Conservation (phyloP, 2,797 vertebrate genomes). For the Eutrigla gurnardus region DNA sequence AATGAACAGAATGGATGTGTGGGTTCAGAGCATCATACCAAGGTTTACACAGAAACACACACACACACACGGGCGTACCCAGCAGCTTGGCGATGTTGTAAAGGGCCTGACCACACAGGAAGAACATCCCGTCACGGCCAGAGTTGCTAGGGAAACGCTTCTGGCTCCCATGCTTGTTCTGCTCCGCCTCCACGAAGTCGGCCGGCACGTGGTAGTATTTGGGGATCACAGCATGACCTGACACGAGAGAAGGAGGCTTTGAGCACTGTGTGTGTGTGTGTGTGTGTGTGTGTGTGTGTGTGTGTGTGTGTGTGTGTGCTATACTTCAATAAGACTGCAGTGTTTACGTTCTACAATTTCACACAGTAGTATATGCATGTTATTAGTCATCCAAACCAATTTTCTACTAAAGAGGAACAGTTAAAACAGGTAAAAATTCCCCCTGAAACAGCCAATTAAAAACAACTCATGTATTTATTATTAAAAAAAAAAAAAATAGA, state of each 20-base stretch:
- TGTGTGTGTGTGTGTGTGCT: not conserved
- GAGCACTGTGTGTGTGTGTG: conserved; percentile 9
- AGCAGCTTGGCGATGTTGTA: conserved; percentile 94
- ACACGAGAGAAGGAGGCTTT: conserved; percentile 1
- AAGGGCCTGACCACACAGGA: conserved; percentile 96
- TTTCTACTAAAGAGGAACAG: not conserved
- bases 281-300: conserved; percentile 2
- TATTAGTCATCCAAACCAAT: not conserved
- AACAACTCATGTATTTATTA: not conserved
- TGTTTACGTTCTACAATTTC: not conserved
- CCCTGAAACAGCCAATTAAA: not conserved
- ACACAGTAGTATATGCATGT: not conserved
- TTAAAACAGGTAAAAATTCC: not conserved
- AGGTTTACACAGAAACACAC: not conserved
- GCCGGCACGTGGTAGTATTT: conserved; percentile 97
- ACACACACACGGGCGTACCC: conserved; percentile 81
- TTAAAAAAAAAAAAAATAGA: not conserved
- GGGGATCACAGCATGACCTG: conserved; percentile 92
- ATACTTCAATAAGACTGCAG: not conserved
- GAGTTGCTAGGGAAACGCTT: conserved; percentile 95
- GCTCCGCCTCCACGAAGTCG: conserved; percentile 94
- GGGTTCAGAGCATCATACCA: conserved; percentile 4
- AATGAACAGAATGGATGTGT: not conserved
- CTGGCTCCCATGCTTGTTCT: conserved; percentile 92
- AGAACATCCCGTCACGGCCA: conserved; percentile 92